phyloP scores from a whole-genome alignment of 2,888 invertebrate species.

The Clitarchus hookeri region DNA sequence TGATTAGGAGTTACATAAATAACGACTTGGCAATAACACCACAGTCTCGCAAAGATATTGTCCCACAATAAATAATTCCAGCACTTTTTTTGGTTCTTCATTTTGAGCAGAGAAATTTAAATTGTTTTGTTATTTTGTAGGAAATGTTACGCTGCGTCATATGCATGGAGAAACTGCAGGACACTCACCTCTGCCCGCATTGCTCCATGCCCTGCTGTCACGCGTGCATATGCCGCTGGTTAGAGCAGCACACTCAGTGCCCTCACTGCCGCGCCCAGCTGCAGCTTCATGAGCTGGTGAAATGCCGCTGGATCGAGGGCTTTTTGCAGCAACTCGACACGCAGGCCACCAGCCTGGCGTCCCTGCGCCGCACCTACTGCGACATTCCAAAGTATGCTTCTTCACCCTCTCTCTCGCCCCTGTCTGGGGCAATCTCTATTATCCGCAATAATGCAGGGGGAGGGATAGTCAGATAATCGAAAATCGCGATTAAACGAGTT shows the following conservation, averaged over 20 bases:
- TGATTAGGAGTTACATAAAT: too few relatives aligned
- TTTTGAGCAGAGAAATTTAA: too few relatives aligned
- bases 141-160: constrained; percentile 96
- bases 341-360: constrained; percentile 65
- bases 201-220: constrained; percentile 95
- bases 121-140: constrained; percentile 54
- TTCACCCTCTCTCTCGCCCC: too few relatives aligned
- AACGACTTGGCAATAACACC: background rate
- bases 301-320: constrained; percentile 95
- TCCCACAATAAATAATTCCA: too few relatives aligned
- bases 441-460: too few relatives aligned
- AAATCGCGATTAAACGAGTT: too few relatives aligned
- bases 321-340: constrained; percentile 91
- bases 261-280: constrained; percentile 90
- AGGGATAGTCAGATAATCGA: too few relatives aligned
- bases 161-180: constrained; percentile 93
- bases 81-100: too few relatives aligned
- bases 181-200: constrained; percentile 92
- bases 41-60: background rate
- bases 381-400: constrained; percentile 50
- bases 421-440: too few relatives aligned
- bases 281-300: constrained; percentile 88
- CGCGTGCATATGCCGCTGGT: constrained; percentile 89
- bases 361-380: constrained; percentile 59
- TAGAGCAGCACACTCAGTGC: constrained; percentile 85